A percentile compares a stretch with the other conserved stretches of the same genome.
These are phyloP conservation scores for Dusona sp. DNA, from an alignment of 2,888 invertebrate genomes.

Conservation along the genomic window DNA sequence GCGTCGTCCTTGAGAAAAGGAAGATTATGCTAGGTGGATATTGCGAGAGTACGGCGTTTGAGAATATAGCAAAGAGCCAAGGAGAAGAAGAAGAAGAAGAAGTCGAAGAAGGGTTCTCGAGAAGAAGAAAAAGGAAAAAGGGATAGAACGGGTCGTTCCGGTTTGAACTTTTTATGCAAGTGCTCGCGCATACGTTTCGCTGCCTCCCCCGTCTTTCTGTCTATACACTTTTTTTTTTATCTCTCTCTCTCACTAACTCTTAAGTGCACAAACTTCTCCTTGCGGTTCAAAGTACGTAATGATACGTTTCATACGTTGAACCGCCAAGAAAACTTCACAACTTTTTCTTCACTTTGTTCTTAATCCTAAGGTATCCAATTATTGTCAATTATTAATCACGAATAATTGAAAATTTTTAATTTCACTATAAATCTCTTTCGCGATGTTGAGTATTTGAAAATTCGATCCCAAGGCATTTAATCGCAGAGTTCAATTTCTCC, in stretches of 20 bases:
- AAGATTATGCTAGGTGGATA: conserved; percentile 7
- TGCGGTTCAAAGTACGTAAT: conserved; percentile 69
- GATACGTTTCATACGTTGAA: conserved; percentile 71
- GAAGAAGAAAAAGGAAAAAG: conserved; percentile 57
- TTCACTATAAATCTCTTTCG: conserved; percentile 28
- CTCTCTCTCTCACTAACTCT: neutral
- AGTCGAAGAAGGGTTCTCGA: conserved; percentile 40
- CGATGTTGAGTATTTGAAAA: neutral
- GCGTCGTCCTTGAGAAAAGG: conserved; percentile 54
- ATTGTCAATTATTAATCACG: neutral
- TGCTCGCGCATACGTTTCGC: conserved; percentile 44
- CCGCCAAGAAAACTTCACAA: conserved; percentile 43
- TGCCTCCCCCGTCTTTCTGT: conserved; percentile 44
- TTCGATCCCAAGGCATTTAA: neutral
- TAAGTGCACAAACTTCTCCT: conserved; percentile 63
- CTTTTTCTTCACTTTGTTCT: conserved; percentile 12
- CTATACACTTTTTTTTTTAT: neutral
- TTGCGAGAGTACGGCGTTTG: conserved; percentile 54
- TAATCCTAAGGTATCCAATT: conserved; percentile 27
- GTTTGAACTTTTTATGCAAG: conserved; percentile 69
- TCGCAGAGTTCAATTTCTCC: conserved; percentile 34
- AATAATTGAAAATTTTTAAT: conserved; percentile 50
- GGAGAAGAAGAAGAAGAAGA: conserved; percentile 38
- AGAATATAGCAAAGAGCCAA: conserved; percentile 48
- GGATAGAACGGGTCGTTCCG: conserved; percentile 75